Percentiles rank a stretch among this genome's conserved stretches.
Conservation (phyloP, 2,888 invertebrate genomes). For the Apeira syringaria region DNA sequence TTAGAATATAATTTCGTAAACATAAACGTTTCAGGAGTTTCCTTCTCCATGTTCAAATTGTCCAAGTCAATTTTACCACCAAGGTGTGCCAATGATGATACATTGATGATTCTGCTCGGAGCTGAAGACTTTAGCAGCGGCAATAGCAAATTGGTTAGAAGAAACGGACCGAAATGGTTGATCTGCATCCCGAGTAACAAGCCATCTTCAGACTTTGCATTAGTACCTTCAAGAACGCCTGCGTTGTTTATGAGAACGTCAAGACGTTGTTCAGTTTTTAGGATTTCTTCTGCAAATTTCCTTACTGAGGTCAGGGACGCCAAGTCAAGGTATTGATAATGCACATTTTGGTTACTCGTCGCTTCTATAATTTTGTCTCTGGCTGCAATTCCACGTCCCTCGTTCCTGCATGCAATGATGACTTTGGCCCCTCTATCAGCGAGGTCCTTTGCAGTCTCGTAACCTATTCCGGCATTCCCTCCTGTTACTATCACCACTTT, state of each 20-base stretch:
- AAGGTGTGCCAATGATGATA: constrained; percentile 54
- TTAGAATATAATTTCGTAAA: constrained; percentile 50
- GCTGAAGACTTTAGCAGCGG: constrained; percentile 66
- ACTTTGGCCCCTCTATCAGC: constrained; percentile 89
- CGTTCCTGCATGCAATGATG: constrained; percentile 91
- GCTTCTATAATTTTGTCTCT: constrained; percentile 44
- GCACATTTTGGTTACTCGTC: constrained; percentile 54
- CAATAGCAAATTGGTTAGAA: constrained; percentile 85
- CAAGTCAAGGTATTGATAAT: constrained; percentile 72
- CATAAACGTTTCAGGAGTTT: constrained; percentile 33
- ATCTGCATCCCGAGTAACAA: constrained; percentile 83
- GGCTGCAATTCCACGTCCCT: constrained; percentile 85
- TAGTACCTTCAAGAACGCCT: constrained; percentile 62
- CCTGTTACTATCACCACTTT: constrained; percentile 95
- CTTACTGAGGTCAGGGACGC: constrained; percentile 80
- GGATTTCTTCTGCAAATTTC: constrained; percentile 84
- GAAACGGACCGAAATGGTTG: constrained; percentile 86
- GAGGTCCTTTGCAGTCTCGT: constrained; percentile 88
- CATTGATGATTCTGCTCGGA: constrained; percentile 66
- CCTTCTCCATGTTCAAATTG: constrained; percentile 48
- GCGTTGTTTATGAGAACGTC: constrained; percentile 86
- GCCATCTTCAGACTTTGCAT: constrained; percentile 83
- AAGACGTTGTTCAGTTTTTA: constrained; percentile 73
- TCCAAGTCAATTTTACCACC: constrained; percentile 48
- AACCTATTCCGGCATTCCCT: constrained; percentile 91